Evolutionary conservation across 2,888 invertebrate species (phyloP).

Genomic region (Eueremaeus valkanovi): DNA sequence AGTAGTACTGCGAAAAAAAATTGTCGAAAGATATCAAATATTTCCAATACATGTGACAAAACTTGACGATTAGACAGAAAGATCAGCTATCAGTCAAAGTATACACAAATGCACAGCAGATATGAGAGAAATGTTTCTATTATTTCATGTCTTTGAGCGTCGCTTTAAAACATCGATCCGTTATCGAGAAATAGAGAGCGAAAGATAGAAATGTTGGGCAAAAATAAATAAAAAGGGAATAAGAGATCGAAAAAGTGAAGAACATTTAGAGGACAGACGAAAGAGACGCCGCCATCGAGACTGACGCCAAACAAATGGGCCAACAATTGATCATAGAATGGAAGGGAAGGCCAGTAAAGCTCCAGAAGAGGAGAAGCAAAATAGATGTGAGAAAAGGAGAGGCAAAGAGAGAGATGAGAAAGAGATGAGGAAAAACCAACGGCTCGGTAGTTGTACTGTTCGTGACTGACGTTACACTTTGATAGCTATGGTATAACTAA

Average conservation of each 20-base stretch:
- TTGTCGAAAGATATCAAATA: no score
- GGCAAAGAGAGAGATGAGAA: not conserved
- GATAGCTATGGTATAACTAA: not conserved
- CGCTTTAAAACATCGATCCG: not conserved
- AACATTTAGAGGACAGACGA: slow-evolving; percentile 4
- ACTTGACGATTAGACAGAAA: no score
- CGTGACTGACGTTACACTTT: slow-evolving; percentile 4
- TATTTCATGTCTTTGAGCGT: no score
- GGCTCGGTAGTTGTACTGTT: not conserved
- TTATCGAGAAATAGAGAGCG: no score
- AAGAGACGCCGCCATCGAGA: not conserved
- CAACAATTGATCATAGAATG: slow-evolving; percentile 6
- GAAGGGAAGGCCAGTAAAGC: not conserved
- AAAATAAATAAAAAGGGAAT: not conserved
- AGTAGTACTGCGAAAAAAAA: no score
- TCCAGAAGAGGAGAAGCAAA: no score
- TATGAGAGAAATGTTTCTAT: no score
- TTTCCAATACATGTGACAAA: no score
- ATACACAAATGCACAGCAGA: no score
- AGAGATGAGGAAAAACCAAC: not conserved
- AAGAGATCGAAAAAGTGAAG: not conserved
- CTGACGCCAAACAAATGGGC: slow-evolving; percentile 17
- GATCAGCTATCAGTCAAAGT: no score
- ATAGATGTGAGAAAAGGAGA: not conserved
- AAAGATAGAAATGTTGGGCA: not conserved